Base-by-base conservation (phyloP, 1,140 invertebrate genomes). In the Anadara kagoshimensis region DNA sequence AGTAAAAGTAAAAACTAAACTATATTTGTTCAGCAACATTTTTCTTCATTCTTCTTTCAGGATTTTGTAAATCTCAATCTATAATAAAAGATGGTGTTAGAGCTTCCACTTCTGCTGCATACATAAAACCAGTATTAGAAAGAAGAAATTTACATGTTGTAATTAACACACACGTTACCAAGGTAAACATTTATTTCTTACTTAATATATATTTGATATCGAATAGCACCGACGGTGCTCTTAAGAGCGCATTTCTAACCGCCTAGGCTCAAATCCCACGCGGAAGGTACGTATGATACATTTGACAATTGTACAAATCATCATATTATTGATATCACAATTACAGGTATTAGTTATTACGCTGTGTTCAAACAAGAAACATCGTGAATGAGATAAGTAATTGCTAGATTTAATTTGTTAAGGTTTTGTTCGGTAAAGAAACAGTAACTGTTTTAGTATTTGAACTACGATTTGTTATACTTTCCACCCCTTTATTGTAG, bases 21-120 rank as follows among this genome's bases (percentile, higher is more conserved):
- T 49, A 49, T 10, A 11, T 10, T 11, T 49, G 18, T 49, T 49
- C 10, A 49, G 45, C 18, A 11, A 49, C 10, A 49, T 26, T 29
- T 29, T 5, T 26, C 24, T 45, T 44, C 47, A 20, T 14, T 51
- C 7, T 43, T 24, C 43, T 26, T 53, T 29, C 41, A 93, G 93
- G 63, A 94, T 0, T 97, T 97, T 89, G 96, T 94, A 1, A 79
- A 71, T 85, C 85, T 78, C 86, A 88, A 69, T 81, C 85, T 79
- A 97, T 95, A 0, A 94, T 94, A 56, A 91, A 94, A 65, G 94
- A 94, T 5, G 96, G 96, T 0, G 94, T 94, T 24, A 91, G 97
- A 0, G 98, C 97, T 85, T 97, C 95, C 12, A 96, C 96, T 0
- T 92, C 94, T 0, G 96, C 96, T 89, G 96, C 95, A 0, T 98